A percentile compares a stretch with the other conserved stretches of the same genome.
Conservation (phyloP, 2,113 vertebrate species). For the Amazona vittata region DNA sequence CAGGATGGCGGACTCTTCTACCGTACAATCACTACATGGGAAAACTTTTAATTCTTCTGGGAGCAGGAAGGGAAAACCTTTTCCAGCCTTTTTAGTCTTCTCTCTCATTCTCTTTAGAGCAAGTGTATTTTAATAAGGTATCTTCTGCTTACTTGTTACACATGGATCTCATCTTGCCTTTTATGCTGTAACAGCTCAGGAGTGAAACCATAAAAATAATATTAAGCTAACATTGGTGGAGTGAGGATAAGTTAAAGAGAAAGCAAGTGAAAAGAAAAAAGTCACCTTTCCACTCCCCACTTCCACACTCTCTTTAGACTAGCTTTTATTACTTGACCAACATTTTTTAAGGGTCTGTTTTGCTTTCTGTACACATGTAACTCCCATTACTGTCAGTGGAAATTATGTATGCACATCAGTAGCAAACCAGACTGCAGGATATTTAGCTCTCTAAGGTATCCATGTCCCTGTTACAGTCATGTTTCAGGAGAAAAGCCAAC, state of each 20-base stretch:
- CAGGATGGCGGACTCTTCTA: fast-evolving
- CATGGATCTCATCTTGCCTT: not conserved
- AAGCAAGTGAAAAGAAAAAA: not conserved
- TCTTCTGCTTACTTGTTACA: not conserved
- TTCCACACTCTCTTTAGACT: not conserved
- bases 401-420: constrained; percentile 56
- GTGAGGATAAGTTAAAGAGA: not conserved
- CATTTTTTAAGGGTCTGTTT: constrained; percentile 52
- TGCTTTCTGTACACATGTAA: constrained; percentile 50
- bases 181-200: not conserved
- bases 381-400: constrained; percentile 57
- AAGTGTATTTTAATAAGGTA: not conserved
- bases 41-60: not conserved
- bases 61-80: not conserved
- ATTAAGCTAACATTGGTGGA: not conserved
- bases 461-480: constrained; percentile 31
- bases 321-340: constrained; percentile 23
- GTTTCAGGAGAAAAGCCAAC: constrained; percentile 52
- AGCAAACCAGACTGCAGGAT: constrained; percentile 55
- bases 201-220: not conserved
- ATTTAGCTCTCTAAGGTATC: constrained; percentile 54
- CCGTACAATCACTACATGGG: fast-evolving
- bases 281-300: not conserved
- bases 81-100: not conserved
- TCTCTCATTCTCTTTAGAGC: not conserved